phyloP scores from a whole-genome alignment of 2,113 vertebrate species.

The Crotalus horridus region DNA sequence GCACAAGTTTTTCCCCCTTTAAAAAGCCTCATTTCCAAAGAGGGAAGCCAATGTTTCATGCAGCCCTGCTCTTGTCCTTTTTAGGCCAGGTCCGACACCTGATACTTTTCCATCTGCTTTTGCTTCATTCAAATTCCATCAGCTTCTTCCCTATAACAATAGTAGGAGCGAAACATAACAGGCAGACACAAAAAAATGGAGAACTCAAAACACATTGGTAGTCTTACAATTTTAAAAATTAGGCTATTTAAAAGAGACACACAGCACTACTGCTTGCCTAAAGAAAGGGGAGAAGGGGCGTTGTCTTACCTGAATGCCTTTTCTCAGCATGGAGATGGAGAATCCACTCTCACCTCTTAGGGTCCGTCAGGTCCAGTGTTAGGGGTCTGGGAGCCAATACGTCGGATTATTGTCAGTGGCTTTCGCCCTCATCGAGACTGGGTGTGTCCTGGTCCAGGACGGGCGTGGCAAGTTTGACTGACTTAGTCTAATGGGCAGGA shows the following conservation, averaged over 20 bases:
- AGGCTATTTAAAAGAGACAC: not conserved
- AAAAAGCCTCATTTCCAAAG: not conserved
- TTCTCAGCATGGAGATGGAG: no score
- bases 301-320: no score
- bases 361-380: no score
- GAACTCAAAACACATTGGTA: not conserved
- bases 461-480: no score
- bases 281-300: not conserved
- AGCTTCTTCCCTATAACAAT: conserved; percentile 1
- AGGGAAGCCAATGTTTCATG: not conserved
- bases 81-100: conserved; percentile 1
- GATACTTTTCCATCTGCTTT: conserved; percentile 20
- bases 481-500: no score
- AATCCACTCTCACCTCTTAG: no score
- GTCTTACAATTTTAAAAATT: not conserved
- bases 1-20: not conserved
- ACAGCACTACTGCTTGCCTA: not conserved
- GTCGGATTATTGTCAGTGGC: no score
- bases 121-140: conserved; percentile 13
- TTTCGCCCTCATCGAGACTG: no score
- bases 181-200: not conserved
- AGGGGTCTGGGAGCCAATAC: no score
- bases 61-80: not conserved
- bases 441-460: no score
- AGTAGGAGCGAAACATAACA: not conserved